Percentiles rank a stretch among this genome's conserved stretches.
These are phyloP conservation scores for Buphagus erythrorhynchus DNA, from an alignment of 2,797 vertebrate genomes.

Conservation along the genomic window DNA sequence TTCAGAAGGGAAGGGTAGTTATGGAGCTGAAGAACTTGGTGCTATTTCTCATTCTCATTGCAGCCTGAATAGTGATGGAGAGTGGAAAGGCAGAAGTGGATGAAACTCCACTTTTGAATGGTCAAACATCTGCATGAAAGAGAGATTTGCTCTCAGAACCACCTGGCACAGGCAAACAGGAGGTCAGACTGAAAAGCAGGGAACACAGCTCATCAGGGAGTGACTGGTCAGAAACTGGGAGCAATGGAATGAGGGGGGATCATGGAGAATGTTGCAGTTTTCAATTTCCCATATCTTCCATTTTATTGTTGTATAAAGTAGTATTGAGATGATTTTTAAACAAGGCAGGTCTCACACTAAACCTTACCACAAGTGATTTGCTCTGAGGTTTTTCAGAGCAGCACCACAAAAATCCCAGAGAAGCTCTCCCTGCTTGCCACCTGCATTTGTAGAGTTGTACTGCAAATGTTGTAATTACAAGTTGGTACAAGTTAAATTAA, in stretches of 20 bases:
- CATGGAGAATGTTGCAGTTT: neutral
- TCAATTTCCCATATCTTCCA: neutral
- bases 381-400: neutral
- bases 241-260: neutral
- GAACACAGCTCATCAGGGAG: neutral
- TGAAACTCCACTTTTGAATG: neutral
- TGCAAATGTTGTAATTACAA: constrained; percentile 57
- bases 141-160: neutral
- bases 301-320: neutral
- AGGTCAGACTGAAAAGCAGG: neutral
- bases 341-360: neutral
- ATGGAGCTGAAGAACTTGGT: neutral
- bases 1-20: neutral
- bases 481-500: constrained; percentile 68
- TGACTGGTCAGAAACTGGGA: neutral
- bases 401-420: neutral
- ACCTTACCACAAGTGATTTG: neutral
- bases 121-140: neutral
- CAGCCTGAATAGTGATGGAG: neutral
- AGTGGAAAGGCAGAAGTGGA: neutral
- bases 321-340: neutral
- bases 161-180: accelerated
- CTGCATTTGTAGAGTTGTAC: constrained; percentile 8
- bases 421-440: neutral
- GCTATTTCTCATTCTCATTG: neutral